Base-by-base conservation (phyloP, 37 sponge, comb jelly and placozoan genomes). In the Spongilla lacustris region DNA sequence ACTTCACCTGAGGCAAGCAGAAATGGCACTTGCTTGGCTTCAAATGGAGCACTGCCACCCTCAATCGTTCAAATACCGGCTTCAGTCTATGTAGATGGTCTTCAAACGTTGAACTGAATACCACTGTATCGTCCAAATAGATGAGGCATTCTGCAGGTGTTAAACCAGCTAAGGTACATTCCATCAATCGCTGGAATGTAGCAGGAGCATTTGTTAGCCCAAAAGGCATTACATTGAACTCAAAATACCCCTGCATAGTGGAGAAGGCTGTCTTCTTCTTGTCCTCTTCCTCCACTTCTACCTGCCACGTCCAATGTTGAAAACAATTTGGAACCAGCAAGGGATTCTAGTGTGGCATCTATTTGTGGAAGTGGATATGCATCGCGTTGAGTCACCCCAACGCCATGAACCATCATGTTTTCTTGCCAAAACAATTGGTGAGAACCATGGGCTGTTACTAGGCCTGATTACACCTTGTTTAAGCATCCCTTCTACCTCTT, bases 171-270 rank as follows among this genome's bases (percentile, higher is more conserved):
- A 84, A 50, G 2, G 34, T 68, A 32, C 48, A 28, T 24, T 84
- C 85, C 76, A 84, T 75, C 24, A 76, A 36, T 28, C 77, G 41
- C 77, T 84, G 85, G 49, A 76, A 84, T 14, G 85, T 84, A 13
- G 85, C 85, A 33, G 76, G 85, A 17, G 85, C 85, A 36, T 84
- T 84, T 14, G 69, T 68, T 6, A 82, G 49, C 17, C 83, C 74
- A 50, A 82, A 81, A 28, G 73, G 81, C 81, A 83, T 73, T 21
- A 72, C 66, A 73, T 83, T 83, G 50, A 83, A 83, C 50, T 83
- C 85, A 33, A 73, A 84, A 29, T 73, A 77, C 22, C 77, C 85
- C 14, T 28, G 26, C 17, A 36, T 22, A 2, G 85, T 76, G 4
- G 36, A 26, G 36, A 84, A 84, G 33, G 85, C 85, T 17, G 85